phyloP scores from a whole-genome alignment of 2,113 vertebrate genomes.

The Monarcha castaneiventris region DNA sequence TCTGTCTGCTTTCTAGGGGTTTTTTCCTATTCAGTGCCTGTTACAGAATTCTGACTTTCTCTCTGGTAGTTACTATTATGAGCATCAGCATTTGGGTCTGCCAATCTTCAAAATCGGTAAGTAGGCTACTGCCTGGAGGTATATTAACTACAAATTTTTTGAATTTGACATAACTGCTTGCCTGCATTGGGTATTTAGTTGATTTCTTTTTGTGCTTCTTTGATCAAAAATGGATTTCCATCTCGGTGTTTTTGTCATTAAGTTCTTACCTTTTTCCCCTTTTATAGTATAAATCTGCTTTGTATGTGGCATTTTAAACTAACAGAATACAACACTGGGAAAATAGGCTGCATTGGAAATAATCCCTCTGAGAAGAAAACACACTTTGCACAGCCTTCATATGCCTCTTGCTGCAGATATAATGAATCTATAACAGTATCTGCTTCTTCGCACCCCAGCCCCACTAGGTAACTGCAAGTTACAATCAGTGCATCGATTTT shows the following conservation, averaged over 20 bases:
- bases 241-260: neutral
- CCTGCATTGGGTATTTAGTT: neutral
- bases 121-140: neutral
- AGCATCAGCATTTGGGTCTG: neutral
- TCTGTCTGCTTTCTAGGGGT: neutral
- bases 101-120: neutral
- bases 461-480: neutral
- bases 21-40: neutral
- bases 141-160: conserved; percentile 15
- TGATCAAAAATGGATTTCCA: neutral
- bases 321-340: neutral
- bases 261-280: neutral
- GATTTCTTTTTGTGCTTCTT: neutral
- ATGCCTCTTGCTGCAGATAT: neutral
- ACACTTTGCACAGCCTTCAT: neutral
- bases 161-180: neutral
- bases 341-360: neutral
- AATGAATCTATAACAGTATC: neutral
- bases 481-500: neutral
- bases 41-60: neutral
- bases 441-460: neutral
- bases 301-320: neutral
- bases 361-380: neutral
- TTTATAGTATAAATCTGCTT: neutral
- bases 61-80: neutral